Conservation (phyloP, 2,113 vertebrate species). For the Baryphthengus martii region DNA sequence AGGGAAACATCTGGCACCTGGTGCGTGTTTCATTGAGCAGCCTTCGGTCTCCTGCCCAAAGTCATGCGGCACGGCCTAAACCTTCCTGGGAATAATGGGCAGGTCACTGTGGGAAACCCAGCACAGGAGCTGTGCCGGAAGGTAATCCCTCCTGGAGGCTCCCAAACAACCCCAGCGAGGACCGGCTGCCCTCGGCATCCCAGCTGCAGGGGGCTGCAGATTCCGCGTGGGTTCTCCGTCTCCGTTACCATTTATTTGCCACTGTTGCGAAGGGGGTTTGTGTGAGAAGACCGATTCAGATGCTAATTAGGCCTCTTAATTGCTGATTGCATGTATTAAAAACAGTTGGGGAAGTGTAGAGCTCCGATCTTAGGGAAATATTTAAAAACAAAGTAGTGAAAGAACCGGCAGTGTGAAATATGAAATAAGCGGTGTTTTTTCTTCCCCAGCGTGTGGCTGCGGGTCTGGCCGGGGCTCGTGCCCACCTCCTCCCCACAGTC, state of each 20-base stretch:
- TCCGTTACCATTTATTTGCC: slow-evolving; percentile 31
- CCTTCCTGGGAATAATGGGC: not conserved
- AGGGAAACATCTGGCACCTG: not conserved
- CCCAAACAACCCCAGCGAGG: not conserved
- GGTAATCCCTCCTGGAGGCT: not conserved
- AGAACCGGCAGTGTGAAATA: not conserved
- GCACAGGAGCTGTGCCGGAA: not conserved
- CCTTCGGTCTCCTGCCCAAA: not conserved
- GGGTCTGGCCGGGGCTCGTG: not conserved
- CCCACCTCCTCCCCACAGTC: not conserved
- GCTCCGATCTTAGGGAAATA: slow-evolving; percentile 51
- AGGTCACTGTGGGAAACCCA: fast-evolving
- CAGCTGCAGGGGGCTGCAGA: slow-evolving; percentile 5
- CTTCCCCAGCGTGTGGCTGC: not conserved
- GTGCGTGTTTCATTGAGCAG: fast-evolving
- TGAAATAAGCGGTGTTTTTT: not conserved
- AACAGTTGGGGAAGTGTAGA: slow-evolving; percentile 62
- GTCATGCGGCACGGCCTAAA: fast-evolving
- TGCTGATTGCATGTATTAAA: slow-evolving; percentile 72
- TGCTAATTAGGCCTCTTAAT: slow-evolving; percentile 71
- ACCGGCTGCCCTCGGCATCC: not conserved
- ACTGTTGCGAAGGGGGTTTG: not conserved
- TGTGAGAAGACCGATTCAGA: slow-evolving; percentile 50
- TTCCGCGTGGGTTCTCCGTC: not conserved
- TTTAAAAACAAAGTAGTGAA: slow-evolving; percentile 60